Evolutionary conservation across 1,140 invertebrate species (phyloP).

Genomic region (Drosophila cardini): DNA sequence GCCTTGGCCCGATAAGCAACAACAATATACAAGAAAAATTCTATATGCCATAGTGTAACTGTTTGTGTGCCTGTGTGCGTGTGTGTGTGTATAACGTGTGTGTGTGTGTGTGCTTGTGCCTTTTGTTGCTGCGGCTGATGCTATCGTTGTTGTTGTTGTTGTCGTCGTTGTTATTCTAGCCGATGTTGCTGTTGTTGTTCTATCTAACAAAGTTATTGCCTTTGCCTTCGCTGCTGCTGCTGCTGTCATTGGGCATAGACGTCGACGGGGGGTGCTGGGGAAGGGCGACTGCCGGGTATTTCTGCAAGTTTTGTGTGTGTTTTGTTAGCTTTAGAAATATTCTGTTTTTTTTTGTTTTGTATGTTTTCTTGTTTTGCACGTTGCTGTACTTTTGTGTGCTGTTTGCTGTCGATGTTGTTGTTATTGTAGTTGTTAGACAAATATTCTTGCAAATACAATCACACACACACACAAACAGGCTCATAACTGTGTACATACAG

Average conservation of each 20-base stretch:
- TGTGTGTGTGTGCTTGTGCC: constrained; percentile 43
- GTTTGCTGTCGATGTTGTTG: constrained; percentile 16
- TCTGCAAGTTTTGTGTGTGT: constrained; percentile 80
- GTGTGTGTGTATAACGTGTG: constrained; percentile 9
- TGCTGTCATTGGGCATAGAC: constrained; percentile 62
- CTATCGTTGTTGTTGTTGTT: constrained; percentile 26
- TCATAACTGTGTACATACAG: constrained; percentile 14
- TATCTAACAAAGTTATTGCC: constrained; percentile 79
- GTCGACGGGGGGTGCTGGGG: not conserved
- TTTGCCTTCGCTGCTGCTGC: constrained; percentile 52
- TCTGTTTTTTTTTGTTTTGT: constrained; percentile 45
- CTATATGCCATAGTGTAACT: constrained; percentile 72
- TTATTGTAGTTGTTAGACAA: constrained; percentile 42
- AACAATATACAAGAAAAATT: constrained; percentile 71
- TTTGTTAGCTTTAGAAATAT: constrained; percentile 82
- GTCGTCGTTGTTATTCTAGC: constrained; percentile 11
- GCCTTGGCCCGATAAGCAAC: constrained; percentile 62
- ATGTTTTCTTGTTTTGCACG: constrained; percentile 74
- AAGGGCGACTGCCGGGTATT: constrained; percentile 53
- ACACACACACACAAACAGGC: constrained; percentile 24
- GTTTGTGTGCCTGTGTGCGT: constrained; percentile 47
- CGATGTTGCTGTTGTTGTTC: constrained; percentile 57
- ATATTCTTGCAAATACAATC: constrained; percentile 29
- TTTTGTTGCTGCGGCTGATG: constrained; percentile 57
- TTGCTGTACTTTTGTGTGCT: constrained; percentile 70